Base-by-base conservation (phyloP, 1,140 invertebrate genomes). In the Fragariocoptes setiger region DNA sequence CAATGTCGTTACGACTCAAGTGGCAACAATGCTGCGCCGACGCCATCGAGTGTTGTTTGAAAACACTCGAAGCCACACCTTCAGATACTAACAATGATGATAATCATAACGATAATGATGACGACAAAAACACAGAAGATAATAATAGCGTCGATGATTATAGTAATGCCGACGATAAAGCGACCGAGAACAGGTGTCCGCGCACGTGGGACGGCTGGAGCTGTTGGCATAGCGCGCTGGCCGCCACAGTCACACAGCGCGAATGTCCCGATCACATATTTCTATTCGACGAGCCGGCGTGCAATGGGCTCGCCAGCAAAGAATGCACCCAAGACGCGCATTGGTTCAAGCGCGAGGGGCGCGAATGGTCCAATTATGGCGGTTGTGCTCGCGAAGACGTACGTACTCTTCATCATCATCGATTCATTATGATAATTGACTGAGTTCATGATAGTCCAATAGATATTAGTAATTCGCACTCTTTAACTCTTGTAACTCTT, bases 131-230 rank as follows among this genome's bases (percentile, higher is more conserved):
- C 4, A 17, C 15, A 16, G 4, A 41, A 16, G 40, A 21, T 18
- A 19, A 31, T 31, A 31, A 17, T 8, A 31, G 40, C 15, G 25
- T 21, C 21, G 21, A 31, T 4, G 35, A 41, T 12, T 35, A 41
- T 3, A 3, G 14, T 3, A n/a, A 19, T 16, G 19, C 38, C 15
- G 25, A 38, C 21, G 40, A 38, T 16, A 40, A 15, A 14, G 19
- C 18, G 21, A 13, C 19, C 13, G 38, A 19, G n/a, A 16, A 19
- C 15, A 41, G 21, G 4, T 46, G 45, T 50, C 58, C 57, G 3
- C 40, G 51, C 16, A 60, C 56, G 0, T 63, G 61, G 61, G 61
- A 62, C 46, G 60, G 60, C 4, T 62, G 60, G 59, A 51, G 53
- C 21, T 63, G 61, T 43, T 62, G 57, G 53, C 15, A 49, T n/a